Evolutionary conservation across 30 jellyfish, hydroid and myxozoan species (phyloP), one percentile per base, ranked within the genome.

Genomic region (Aurelia coerulea): DNA sequence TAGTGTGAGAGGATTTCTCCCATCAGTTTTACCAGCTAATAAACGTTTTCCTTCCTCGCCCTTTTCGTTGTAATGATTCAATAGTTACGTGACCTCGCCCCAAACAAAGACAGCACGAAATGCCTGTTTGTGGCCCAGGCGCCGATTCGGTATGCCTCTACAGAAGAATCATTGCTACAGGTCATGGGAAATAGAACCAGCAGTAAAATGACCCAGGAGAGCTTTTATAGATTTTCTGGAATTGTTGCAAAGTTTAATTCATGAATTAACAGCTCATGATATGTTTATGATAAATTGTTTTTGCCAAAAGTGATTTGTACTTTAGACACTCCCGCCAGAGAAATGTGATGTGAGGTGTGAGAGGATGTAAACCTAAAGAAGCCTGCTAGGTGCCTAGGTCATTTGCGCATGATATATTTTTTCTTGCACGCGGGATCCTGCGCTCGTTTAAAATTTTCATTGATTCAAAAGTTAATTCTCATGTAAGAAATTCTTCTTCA

Each of bases 101-200:
- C 8, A 11, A 13, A 12, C 75, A 18, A 65, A 65, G 75, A 65
- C 75, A 17, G 75, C 75, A 65, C 75, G 75, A 37, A 18, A 18
- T 42, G 35, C 75, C 75, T 42, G 32, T 42, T 65, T 65, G 75
- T 65, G 75, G 75, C 75, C 31, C 8, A 65, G 75, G 75, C 75
- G 75, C 75, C 75, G 35, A 18, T 65, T 65, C 37, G 32, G 37
- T 65, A 65, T 65, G 37, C 37, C 52, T 37, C 75, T 18, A 4
- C 37, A 42, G 50, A 15, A 15, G 75, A 65, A 39, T 2, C 51
- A 39, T 39, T 39, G 51, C 51, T 39, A 39, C 51, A 39, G 51
- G 51, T 39, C 51, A 39, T 39, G 51, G 51, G 51, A 39, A 39
- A 39, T 39, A 9, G 6, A 39, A 39, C 4, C 51, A 9, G 9